Base-by-base conservation (phyloP, 2,888 invertebrate genomes). In the Cheilosia vulpina region DNA sequence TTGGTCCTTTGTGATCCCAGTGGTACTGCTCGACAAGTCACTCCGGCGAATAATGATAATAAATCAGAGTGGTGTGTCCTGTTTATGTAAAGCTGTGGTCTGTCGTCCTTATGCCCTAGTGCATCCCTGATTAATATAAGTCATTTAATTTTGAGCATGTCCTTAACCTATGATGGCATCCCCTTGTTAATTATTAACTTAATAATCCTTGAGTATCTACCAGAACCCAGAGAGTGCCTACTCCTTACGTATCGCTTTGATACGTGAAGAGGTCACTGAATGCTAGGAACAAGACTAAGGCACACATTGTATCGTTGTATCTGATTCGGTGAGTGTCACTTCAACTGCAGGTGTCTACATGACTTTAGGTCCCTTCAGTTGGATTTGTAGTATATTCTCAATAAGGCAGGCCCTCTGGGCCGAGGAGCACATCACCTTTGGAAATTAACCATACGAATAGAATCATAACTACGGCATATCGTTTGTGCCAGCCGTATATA, bases 61-160 rank as follows among this genome's bases (percentile, higher is more conserved):
- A 79, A 79, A 79, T 79, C 66, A 72, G 60, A 55, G 60, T n/a
- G 53, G 63, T 58, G 6, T 45, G 62, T 63, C 78, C 66, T 69
- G 50, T 31, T 45, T 52, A 17, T 69, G 43, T 60, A 43, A 47
- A 68, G 50, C 17, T 57, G 21, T 41, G 63, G 66, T 68, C 27
- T 72, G 66, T 81, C 66, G 45, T 85, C 68, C 47, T 80, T 69
- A 65, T 27, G 71, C 69, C 58, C 71, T 66, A 65, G 71, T 72
- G 72, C 76, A 73, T 81, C 68, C 57, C 66, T 81, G 72, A 81
- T 85, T 85, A 81, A 85, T 81, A 72, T 77, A 76, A 71, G 65
- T 71, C 80, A 85, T 85, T 85, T 85, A 85, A 85, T 85, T 77
- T 81, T 58, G 85, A 77, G 57, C 85, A 85, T 63, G 72, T 60